phyloP scores from a whole-genome alignment of 2,797 vertebrate species.

The Babyrousa celebensis region DNA sequence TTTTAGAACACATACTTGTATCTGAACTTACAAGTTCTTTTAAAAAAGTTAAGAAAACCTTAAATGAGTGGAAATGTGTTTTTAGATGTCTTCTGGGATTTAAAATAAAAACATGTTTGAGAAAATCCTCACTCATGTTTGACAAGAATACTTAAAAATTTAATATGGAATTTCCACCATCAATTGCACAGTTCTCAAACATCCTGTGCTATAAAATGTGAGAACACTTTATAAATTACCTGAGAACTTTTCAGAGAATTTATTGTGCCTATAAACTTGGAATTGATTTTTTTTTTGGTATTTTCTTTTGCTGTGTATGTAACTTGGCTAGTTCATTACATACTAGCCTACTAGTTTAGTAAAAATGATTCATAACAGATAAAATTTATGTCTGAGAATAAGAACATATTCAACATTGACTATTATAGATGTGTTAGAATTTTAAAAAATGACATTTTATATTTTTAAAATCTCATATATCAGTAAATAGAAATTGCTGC shows the following conservation, averaged over 20 bases:
- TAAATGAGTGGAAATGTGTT: conserved; percentile 32
- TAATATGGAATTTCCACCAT: conserved; percentile 86
- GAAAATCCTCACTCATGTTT: conserved; percentile 67
- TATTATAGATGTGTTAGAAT: neutral
- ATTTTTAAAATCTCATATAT: conserved; percentile 38
- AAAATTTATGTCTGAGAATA: conserved; percentile 58
- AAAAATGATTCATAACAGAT: conserved; percentile 74
- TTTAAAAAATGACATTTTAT: neutral
- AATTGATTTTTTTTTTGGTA: conserved; percentile 78
- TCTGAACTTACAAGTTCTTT: conserved; percentile 60
- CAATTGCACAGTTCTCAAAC: conserved; percentile 87
- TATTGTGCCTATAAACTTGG: conserved; percentile 79
- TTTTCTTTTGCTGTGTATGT: conserved; percentile 68
- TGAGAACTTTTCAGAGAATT: conserved; percentile 72
- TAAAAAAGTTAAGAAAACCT: conserved; percentile 60
- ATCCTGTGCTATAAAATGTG: conserved; percentile 85
- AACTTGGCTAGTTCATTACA: conserved; percentile 79
- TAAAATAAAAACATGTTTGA: conserved; percentile 74
- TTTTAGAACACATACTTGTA: conserved; percentile 11
- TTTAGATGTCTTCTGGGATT: conserved; percentile 76
- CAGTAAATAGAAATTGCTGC: neutral
- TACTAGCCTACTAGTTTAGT: conserved; percentile 50
- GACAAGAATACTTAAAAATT: conserved; percentile 86
- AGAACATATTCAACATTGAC: conserved; percentile 66
- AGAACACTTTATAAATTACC: conserved; percentile 86